Percentiles rank a stretch among this genome's conserved stretches.
These are phyloP conservation scores for Brassicogethes aeneus DNA, from an alignment of 2,888 invertebrate genomes.

Conservation along the genomic window DNA sequence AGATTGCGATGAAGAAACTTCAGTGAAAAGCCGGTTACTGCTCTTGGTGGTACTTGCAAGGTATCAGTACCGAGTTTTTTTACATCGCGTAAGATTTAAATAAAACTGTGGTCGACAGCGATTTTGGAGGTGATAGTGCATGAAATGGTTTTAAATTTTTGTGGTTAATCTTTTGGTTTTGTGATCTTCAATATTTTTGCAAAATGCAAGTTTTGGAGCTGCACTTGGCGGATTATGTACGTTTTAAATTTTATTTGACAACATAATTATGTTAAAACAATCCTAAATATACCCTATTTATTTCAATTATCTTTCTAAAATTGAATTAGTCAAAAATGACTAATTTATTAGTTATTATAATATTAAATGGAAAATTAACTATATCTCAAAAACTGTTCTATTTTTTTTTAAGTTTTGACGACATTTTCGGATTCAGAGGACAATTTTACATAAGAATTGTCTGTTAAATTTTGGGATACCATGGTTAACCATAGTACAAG, in stretches of 20 bases:
- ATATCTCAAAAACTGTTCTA: too few species aligned
- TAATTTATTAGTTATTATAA: too few species aligned
- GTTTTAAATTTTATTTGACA: conserved; percentile 15
- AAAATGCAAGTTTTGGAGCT: conserved; percentile 35
- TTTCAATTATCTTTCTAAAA: too few species aligned
- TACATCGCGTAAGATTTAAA: neutral
- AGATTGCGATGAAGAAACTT: neutral
- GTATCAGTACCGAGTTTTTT: neutral
- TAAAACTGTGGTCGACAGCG: neutral
- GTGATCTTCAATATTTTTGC: conserved; percentile 4
- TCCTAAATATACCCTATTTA: conserved; percentile 3
- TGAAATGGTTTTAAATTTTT: too few species aligned
- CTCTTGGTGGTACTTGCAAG: conserved; percentile 5
- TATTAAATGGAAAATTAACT: too few species aligned
- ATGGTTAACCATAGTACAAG: too few species aligned
- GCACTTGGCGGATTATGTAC: conserved; percentile 33
- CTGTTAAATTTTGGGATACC: too few species aligned
- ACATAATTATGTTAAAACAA: conserved; percentile 3
- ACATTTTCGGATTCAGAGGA: too few species aligned
- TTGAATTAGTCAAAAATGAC: too few species aligned
- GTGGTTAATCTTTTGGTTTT: conserved; percentile 5
- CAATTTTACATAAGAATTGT: too few species aligned
- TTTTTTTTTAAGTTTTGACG: too few species aligned
- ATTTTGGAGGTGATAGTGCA: conserved; percentile 2
- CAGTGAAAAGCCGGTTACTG: neutral